Percentiles rank a stretch among this genome's conserved stretches.
phyloP scores from a whole-genome alignment of 37 sponge, comb jelly and placozoan genomes.

The Hormiphora californensis region DNA sequence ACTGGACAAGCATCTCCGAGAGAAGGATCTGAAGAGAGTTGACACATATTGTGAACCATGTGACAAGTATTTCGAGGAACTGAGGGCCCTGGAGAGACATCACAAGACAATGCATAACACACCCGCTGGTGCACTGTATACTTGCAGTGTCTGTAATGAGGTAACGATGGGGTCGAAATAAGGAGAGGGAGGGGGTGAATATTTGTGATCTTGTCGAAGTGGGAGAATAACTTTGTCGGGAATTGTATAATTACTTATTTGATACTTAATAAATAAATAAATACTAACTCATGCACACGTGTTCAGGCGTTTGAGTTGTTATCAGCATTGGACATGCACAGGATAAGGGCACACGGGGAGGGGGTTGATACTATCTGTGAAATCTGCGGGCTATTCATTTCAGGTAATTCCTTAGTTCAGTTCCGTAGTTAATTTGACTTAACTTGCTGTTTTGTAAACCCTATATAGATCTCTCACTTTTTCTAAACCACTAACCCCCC shows the following conservation, averaged over 20 bases:
- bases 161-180: too few species aligned
- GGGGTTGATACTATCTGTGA: slow-evolving; percentile 40
- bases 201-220: too few species aligned
- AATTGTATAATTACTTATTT: background rate
- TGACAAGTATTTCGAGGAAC: slow-evolving; percentile 34
- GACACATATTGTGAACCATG: slow-evolving; percentile 39
- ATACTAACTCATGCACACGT: background rate
- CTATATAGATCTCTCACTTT: too few species aligned
- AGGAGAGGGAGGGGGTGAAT: too few species aligned
- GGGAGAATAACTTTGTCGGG: background rate
- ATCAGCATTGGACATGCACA: slow-evolving; percentile 28
- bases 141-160: background rate
- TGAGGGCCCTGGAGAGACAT: background rate
- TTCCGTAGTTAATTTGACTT: too few species aligned
- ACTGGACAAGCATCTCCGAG: slow-evolving; percentile 19
- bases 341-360: slow-evolving; percentile 1
- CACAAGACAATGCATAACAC: slow-evolving; percentile 39
- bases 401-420: background rate
- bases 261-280: background rate
- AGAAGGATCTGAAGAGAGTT: slow-evolving; percentile 9
- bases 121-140: background rate
- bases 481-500: too few species aligned
- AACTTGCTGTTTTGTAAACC: too few species aligned
- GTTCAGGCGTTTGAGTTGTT: slow-evolving; percentile 43
- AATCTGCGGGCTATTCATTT: slow-evolving; percentile 44